A percentile compares a stretch with the other conserved stretches of the same genome.
These are phyloP conservation scores for Tinea semifulvella DNA, from an alignment of 2,888 invertebrate species.

Conservation along the genomic window DNA sequence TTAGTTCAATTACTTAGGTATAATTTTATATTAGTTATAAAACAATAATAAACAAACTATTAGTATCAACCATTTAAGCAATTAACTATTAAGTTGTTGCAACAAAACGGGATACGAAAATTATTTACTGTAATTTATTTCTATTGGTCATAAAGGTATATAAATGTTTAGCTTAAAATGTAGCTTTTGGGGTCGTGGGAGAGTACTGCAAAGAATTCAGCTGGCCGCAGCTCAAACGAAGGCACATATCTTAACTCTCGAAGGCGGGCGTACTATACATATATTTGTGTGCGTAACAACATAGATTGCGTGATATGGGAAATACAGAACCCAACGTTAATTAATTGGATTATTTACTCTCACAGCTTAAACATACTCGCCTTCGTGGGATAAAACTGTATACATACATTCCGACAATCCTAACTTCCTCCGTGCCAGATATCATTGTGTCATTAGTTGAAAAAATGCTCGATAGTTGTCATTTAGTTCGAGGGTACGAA, in stretches of 20 bases:
- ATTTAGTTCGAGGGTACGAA: not conserved
- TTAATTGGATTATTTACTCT: too few species aligned
- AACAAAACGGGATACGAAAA: not conserved
- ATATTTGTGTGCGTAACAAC: too few species aligned
- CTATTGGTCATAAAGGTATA: not conserved
- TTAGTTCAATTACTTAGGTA: too few species aligned
- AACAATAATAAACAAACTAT: not conserved
- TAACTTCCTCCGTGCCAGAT: not conserved
- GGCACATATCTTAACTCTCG: too few species aligned
- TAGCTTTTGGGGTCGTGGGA: conserved; percentile 2
- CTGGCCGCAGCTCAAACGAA: not conserved
- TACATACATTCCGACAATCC: not conserved
- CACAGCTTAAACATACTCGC: too few species aligned
- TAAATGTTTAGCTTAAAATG: conserved; percentile 6
- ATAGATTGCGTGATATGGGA: too few species aligned
- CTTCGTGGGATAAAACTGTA: too few species aligned
- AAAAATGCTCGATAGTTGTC: conserved; percentile 5
- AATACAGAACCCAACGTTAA: too few species aligned
- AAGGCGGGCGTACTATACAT: too few species aligned
- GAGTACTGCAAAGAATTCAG: conserved; percentile 1
- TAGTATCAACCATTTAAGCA: not conserved
- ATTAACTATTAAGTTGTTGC: not conserved
- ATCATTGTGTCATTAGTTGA: conserved; percentile 6
- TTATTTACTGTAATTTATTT: conserved; percentile 2
- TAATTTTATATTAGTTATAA: too few species aligned